phyloP scores from a whole-genome alignment of 2,113 vertebrate genomes.

The Paramormyrops kingsleyae region DNA sequence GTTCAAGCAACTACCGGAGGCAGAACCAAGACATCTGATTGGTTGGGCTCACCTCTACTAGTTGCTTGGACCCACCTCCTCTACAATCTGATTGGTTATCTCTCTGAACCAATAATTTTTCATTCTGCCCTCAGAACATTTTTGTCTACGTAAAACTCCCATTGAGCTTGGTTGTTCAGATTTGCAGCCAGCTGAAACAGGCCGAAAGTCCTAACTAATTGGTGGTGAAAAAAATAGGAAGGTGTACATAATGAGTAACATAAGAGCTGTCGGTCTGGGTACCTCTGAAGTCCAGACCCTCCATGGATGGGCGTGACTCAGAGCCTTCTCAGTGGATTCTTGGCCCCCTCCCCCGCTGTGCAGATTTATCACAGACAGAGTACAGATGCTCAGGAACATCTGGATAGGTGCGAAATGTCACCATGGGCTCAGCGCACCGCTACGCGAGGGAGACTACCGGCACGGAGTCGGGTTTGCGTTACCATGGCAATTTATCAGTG shows the following conservation, averaged over 20 bases:
- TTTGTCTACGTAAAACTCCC: background rate
- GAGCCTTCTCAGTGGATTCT: background rate
- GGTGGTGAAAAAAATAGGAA: background rate
- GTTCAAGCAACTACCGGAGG: background rate
- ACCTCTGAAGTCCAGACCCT: background rate
- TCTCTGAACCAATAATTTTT: background rate
- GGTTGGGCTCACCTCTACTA: background rate
- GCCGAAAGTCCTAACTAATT: background rate
- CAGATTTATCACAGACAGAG: slow-evolving; percentile 1
- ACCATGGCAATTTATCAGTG: background rate
- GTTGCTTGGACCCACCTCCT: background rate
- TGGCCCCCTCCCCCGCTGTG: background rate
- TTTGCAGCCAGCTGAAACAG: background rate
- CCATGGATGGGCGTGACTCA: background rate
- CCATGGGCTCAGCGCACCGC: background rate
- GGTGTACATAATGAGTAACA: background rate
- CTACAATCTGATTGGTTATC: background rate
- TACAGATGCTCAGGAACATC: background rate
- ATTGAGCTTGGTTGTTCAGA: background rate
- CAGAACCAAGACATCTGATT: background rate
- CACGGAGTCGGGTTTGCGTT: background rate
- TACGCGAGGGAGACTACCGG: background rate
- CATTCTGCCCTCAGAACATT: background rate
- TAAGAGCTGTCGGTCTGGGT: background rate
- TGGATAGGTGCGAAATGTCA: slow-evolving; percentile 1